Base-by-base conservation (phyloP, 2,113 vertebrate genomes). In the Lepus timidus region DNA sequence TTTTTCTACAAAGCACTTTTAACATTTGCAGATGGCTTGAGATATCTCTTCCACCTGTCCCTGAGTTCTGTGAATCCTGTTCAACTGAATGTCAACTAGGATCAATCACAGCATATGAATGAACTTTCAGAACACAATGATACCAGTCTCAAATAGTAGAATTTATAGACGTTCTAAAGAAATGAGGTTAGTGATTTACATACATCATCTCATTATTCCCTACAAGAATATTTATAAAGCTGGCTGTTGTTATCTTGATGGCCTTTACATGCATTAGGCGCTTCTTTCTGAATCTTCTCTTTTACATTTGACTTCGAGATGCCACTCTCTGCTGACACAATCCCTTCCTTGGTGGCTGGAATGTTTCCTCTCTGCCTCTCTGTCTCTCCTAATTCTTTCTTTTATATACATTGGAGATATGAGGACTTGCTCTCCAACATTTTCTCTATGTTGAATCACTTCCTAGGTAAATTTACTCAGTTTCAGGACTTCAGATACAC, bases 41-140 rank as follows among this genome's bases (percentile, higher is more conserved):
- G 4, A 55, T 0, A 44, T 13, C 10, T 64, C 7, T 70, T 67
- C 85, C 58, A 92, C 65, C 71, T 88, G 6, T 67, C 87, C 75
- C 29, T 93, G 51, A 82, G n/a, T 89, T 52, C 23, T 39, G 71
- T 33, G 25, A 80, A 44, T 71, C 33, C 64, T 61, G 79, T n/a
- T 88, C 12, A 88, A 31, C 19, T 71, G 39, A 78, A 61, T 88
- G 19, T 64, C 62, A n/a, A n/a, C 71, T 80, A 96, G 67, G 36
- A 70, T 88, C 6, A 71, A 33, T 90, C 78, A 55, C 19, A 92
- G 22, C 33, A 39, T 65, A 27, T 39, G 61, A 75, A 80, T 81
- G n/a, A 93, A 78, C 23, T 78, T 33, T 83, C 23, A 86, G 2
- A 61, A 75, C 9, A 93, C 65, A 73, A 33, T 90, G 85, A 65